Percentiles rank a stretch among this genome's conserved stretches.
Conservation (phyloP, 2,797 vertebrate genomes). For the Hephaestus fuliginosus region DNA sequence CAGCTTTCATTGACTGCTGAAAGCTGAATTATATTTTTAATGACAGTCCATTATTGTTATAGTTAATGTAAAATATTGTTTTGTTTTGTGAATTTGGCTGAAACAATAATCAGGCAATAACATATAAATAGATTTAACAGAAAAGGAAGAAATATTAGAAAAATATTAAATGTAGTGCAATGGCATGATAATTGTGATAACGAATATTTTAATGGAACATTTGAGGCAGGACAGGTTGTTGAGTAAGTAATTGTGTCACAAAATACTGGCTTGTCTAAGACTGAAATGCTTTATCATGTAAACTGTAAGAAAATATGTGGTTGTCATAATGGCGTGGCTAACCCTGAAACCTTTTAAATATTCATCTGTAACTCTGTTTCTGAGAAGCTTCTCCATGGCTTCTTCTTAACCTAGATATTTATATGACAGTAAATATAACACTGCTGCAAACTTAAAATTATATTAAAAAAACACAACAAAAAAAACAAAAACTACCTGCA, state of each 20-base stretch:
- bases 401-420: neutral
- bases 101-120: neutral
- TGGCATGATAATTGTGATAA: neutral
- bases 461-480: neutral
- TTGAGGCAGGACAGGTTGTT: rapidly evolving
- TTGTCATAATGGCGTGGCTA: neutral
- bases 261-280: neutral
- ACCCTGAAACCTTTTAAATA: neutral
- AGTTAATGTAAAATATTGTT: neutral
- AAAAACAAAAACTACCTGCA: neutral
- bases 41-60: neutral
- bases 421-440: neutral
- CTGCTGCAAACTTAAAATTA: conserved; percentile 2
- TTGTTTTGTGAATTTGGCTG: neutral
- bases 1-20: too few relatives aligned
- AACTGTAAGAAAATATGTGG: neutral
- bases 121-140: neutral
- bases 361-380: neutral
- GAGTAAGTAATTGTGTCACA: neutral
- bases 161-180: neutral
- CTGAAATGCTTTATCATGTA: neutral
- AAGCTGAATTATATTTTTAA: neutral
- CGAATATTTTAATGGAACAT: neutral
- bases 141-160: neutral
- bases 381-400: neutral